Evolutionary conservation across 2,888 invertebrate species (phyloP).

Genomic region (Fragum whitleyi): DNA sequence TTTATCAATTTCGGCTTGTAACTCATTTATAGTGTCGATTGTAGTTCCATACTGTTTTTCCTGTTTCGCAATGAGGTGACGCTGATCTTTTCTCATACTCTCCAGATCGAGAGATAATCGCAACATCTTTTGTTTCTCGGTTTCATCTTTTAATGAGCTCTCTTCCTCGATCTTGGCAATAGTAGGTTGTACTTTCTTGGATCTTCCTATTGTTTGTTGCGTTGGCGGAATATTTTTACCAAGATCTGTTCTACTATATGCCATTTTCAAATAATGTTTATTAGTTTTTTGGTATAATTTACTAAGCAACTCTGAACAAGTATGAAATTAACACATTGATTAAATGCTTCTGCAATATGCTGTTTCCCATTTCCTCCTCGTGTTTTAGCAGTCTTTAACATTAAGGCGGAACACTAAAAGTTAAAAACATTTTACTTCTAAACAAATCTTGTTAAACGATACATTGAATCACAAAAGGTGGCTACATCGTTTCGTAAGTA

Average conservation of each 20-base stretch:
- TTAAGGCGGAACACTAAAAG: no score
- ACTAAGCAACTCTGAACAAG: no score
- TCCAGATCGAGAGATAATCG: conserved; percentile 26
- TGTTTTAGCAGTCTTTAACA: no score
- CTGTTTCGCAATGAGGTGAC: conserved; percentile 33
- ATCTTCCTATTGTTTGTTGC: not conserved
- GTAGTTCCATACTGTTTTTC: conserved; percentile 44
- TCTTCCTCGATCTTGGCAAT: not conserved
- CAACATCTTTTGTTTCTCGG: conserved; percentile 29
- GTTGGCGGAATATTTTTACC: conserved; percentile 7
- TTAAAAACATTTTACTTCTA: no score
- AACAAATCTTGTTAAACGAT: no score
- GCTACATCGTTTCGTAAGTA: no score
- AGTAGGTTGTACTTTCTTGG: not conserved
- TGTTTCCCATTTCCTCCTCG: no score
- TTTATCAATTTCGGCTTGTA: conserved; percentile 33
- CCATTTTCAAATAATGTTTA: not conserved
- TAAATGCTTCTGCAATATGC: no score
- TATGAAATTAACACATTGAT: no score
- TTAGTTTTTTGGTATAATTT: no score
- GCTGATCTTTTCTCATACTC: conserved; percentile 32
- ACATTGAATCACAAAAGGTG: no score
- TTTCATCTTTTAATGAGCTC: not conserved
- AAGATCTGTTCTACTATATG: not conserved
- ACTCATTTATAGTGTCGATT: conserved; percentile 23